Evolutionary conservation across 2,113 vertebrate species (phyloP).

Genomic region (Brachyhypopomus occidentalis): DNA sequence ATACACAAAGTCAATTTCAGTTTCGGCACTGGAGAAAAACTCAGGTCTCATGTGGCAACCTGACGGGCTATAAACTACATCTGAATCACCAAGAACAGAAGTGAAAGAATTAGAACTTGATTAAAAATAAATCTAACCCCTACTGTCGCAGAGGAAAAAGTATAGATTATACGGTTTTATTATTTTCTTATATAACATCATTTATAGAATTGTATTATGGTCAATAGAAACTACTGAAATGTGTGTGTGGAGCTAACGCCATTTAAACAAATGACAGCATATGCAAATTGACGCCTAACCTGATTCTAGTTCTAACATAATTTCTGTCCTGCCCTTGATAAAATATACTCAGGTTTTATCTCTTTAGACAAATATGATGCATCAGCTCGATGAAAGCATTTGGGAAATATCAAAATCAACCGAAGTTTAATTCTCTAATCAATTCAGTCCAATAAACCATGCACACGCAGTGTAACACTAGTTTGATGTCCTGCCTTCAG

Average conservation of each 20-base stretch:
- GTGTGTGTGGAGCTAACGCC: not conserved
- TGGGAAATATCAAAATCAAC: constrained; percentile 12
- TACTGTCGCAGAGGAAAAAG: not conserved
- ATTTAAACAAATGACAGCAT: not conserved
- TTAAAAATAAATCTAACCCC: not conserved
- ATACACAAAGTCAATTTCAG: not conserved
- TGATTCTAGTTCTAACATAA: not conserved
- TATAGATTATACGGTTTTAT: not conserved
- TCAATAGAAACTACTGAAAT: not conserved
- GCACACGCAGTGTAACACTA: not conserved
- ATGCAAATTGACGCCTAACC: not conserved
- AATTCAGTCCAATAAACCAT: constrained; percentile 6
- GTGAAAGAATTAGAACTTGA: not conserved
- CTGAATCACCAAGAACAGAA: not conserved
- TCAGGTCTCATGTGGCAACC: not conserved
- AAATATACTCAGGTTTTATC: not conserved
- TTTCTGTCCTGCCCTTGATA: constrained; percentile 6
- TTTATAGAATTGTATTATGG: not conserved
- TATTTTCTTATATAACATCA: not conserved
- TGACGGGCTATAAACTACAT: not conserved
- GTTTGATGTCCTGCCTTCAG: not conserved
- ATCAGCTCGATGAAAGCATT: not conserved
- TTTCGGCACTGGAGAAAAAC: constrained; percentile 18
- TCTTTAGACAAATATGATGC: not conserved
- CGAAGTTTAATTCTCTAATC: constrained; percentile 3